These are phyloP conservation scores for Choreutis nemorana DNA, from an alignment of 2,888 invertebrate genomes.

Conservation along the genomic window DNA sequence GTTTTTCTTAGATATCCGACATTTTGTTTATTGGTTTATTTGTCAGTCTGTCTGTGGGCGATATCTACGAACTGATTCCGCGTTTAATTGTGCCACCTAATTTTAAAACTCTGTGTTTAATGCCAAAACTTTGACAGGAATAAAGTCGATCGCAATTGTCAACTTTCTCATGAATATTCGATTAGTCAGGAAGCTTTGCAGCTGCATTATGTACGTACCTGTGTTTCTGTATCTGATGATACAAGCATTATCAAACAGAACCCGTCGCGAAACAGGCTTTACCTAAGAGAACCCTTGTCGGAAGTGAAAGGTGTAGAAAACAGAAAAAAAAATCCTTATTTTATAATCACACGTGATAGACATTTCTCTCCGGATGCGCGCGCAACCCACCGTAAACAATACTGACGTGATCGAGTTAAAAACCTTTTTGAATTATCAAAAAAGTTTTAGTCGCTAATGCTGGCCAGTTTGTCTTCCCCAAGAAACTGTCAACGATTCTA, in stretches of 20 bases:
- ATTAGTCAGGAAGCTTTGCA: constrained; percentile 33
- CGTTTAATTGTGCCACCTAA: too few species aligned
- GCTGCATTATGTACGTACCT: too few species aligned
- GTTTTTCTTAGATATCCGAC: too few species aligned
- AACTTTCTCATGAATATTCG: constrained; percentile 34
- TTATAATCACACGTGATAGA: constrained; percentile 25
- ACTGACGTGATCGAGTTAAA: constrained; percentile 5
- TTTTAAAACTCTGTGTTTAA: too few species aligned
- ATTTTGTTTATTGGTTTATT: too few species aligned
- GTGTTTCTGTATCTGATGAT: constrained; percentile 34
- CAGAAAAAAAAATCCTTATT: constrained; percentile 14
- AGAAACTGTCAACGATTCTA: too few species aligned
- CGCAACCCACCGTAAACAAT: constrained; percentile 12
- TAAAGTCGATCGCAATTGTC: constrained; percentile 8
- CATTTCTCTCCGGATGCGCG: constrained; percentile 27
- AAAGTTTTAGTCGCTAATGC: too few species aligned
- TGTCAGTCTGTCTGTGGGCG: constrained; percentile 1
- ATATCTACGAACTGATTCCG: background rate
- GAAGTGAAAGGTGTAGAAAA: constrained; percentile 57
- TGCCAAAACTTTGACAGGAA: constrained; percentile 4
- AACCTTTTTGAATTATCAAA: too few species aligned
- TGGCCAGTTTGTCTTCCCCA: too few species aligned
- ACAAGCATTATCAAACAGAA: too few species aligned
- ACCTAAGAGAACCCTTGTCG: constrained; percentile 40
- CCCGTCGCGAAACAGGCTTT: too few species aligned